These are phyloP conservation scores for Sphecodes monilicornis DNA, from an alignment of 2,888 invertebrate genomes.

Conservation along the genomic window DNA sequence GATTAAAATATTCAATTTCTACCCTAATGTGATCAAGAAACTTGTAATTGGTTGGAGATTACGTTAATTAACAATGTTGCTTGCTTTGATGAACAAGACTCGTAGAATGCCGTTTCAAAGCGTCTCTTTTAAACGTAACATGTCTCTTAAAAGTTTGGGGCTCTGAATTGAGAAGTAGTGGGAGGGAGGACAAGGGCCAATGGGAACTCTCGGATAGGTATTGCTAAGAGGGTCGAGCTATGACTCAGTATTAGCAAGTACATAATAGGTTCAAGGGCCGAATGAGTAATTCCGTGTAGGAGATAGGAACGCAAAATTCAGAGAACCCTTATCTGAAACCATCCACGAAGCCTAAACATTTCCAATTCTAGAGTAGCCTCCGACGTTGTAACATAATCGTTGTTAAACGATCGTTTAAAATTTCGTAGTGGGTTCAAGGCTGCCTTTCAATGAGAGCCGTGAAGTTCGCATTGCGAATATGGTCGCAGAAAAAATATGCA, in stretches of 20 bases:
- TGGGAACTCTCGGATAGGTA: not conserved
- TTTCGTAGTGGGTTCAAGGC: conserved; percentile 3
- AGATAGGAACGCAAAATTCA: not conserved
- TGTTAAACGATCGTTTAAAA: not conserved
- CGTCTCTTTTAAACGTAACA: not conserved
- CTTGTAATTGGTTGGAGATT: too few species aligned
- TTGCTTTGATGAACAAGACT: too few species aligned
- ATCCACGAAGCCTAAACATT: not conserved
- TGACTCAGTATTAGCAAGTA: not conserved
- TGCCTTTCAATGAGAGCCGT: not conserved
- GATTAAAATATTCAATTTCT: too few species aligned
- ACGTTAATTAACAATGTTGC: too few species aligned
- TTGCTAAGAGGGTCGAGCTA: not conserved
- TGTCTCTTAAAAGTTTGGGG: not conserved
- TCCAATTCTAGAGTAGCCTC: not conserved
- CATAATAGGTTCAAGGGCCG: not conserved
- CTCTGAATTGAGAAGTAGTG: not conserved
- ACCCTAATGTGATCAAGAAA: too few species aligned
- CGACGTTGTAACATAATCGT: not conserved
- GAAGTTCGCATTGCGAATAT: not conserved
- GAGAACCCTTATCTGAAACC: not conserved
- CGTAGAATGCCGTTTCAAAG: not conserved
- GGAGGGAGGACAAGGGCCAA: not conserved
- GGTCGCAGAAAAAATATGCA: not conserved
- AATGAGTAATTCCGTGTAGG: not conserved